Evolutionary conservation across 2,113 vertebrate genomes (phyloP).

Genomic region (Cryptoleucopteryx plumbea): DNA sequence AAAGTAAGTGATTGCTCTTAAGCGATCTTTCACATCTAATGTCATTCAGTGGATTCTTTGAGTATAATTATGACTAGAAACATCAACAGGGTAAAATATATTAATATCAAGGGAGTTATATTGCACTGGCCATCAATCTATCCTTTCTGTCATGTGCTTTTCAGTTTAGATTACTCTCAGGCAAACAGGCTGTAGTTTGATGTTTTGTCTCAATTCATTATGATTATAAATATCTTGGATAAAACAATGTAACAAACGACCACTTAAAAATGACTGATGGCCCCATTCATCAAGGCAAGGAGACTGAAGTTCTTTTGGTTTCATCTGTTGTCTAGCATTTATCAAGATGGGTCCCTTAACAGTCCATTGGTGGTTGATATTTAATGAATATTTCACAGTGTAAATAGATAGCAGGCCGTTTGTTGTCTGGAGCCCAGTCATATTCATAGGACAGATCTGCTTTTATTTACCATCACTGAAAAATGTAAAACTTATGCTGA

Average conservation of each 20-base stretch:
- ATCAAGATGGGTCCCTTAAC: not conserved
- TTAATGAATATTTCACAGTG: conserved; percentile 5
- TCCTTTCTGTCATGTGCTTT: conserved; percentile 28
- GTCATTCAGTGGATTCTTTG: not conserved
- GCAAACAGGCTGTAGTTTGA: not conserved
- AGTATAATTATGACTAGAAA: not conserved
- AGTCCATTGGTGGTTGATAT: not conserved
- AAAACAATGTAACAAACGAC: not conserved
- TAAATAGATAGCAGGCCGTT: not conserved
- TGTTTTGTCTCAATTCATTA: conserved; percentile 40
- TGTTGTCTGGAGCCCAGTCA: not conserved
- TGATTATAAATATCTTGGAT: conserved; percentile 34
- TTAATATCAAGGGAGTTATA: conserved; percentile 10
- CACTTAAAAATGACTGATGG: conserved; percentile 36
- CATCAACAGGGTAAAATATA: not conserved
- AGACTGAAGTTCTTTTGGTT: not conserved
- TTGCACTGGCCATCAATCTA: not conserved
- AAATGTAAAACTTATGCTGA: not conserved
- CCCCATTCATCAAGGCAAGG: not conserved
- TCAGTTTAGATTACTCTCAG: conserved; percentile 14
- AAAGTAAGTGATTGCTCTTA: not conserved
- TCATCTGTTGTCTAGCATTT: not conserved
- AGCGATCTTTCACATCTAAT: not conserved
- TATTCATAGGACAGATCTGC: not conserved
- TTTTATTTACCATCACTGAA: not conserved